Evolutionary conservation across 2,113 vertebrate species (phyloP).

Genomic region (Fulmarus glacialis): DNA sequence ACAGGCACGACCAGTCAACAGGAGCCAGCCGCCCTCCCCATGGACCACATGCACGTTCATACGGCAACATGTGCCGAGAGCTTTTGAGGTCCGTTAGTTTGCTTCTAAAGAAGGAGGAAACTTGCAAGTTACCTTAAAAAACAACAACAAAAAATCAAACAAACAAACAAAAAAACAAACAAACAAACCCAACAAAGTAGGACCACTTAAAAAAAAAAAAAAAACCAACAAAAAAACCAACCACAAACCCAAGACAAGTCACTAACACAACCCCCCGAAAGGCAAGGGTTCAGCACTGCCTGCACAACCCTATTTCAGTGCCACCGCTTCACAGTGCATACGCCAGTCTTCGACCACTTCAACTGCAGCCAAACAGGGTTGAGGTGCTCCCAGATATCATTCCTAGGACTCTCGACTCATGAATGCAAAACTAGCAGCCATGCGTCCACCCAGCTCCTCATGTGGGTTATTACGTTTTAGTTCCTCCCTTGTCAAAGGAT

Average conservation of each 20-base stretch:
- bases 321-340: rapidly evolving
- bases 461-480: background rate
- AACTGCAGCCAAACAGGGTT: rapidly evolving
- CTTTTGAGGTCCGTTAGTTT: background rate
- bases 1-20: background rate
- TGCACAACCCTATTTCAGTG: background rate
- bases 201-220: too few relatives aligned
- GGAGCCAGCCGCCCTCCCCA: background rate
- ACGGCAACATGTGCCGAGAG: rapidly evolving
- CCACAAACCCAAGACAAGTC: background rate
- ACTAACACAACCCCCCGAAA: background rate
- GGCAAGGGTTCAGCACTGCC: rapidly evolving
- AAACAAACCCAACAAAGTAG: too few relatives aligned
- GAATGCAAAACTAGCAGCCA: background rate
- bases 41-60: rapidly evolving
- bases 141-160: too few relatives aligned
- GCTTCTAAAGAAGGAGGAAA: background rate
- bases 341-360: background rate
- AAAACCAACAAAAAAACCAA: too few relatives aligned
- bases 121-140: too few relatives aligned
- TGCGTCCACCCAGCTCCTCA: rapidly evolving
- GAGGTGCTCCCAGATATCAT: background rate
- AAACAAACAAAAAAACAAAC: too few relatives aligned
- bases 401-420: background rate
- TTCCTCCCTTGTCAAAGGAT: background rate